Conservation (phyloP, 2,797 vertebrate genomes). For the Astyanax mexicanus region DNA sequence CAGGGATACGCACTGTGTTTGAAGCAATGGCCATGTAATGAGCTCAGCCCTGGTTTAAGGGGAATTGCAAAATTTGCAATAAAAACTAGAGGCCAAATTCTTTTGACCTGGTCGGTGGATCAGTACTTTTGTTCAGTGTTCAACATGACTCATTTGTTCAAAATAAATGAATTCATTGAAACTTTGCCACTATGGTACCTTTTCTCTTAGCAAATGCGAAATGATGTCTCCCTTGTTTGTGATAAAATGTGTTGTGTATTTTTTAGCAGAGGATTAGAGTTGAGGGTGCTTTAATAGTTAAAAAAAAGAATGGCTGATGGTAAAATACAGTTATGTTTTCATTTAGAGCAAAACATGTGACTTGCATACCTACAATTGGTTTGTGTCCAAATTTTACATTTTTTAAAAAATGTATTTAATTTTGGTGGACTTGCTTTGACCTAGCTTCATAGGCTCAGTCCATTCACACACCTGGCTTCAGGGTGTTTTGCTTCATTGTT, state of each 20-base stretch:
- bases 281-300: neutral
- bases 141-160: constrained; percentile 82
- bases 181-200: constrained; percentile 58
- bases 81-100: constrained; percentile 77
- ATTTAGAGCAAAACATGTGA: no score
- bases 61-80: constrained; percentile 78
- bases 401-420: no score
- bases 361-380: no score
- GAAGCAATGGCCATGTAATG: constrained; percentile 56
- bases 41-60: constrained; percentile 64
- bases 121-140: constrained; percentile 80
- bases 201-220: constrained; percentile 31
- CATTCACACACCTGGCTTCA: no score
- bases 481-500: no score
- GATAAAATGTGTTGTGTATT: neutral
- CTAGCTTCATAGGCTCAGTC: no score
- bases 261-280: neutral
- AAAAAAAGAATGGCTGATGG: no score
- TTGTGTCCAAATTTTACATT: no score
- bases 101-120: constrained; percentile 72
- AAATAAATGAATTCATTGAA: constrained; percentile 80
- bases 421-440: no score
- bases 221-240: neutral
- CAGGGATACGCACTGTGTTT: constrained; percentile 73
- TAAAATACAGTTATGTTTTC: no score